Base-by-base conservation (phyloP, 2,888 invertebrate species). In the Heliconius charithonia region DNA sequence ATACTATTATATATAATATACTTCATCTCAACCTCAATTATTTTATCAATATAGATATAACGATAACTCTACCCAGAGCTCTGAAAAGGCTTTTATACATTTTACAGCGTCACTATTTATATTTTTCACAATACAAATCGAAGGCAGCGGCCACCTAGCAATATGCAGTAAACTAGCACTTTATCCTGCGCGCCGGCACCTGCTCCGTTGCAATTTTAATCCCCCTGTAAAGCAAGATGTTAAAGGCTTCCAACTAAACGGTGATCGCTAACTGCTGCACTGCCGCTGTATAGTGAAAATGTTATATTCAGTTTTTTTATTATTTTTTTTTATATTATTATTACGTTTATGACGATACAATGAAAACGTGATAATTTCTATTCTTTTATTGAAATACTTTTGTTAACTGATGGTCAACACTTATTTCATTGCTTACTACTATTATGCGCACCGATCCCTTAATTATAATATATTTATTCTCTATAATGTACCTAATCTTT, bases 171-270 rank as follows among this genome's bases (percentile, higher is more conserved):
- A 83, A 84, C 83, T 79, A 83, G 83, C 83, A 82, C 79, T 81
- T 77, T 84, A 83, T 84, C 80, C 86, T 84, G 82, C 83, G 66
- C 82, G 83, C 81, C 83, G 83, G 82, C 85, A 85, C 86, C 85
- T 88, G 87, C 86, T 85, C 79, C 84, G 83, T 80, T 87, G 88
- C 88, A 88, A 88, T 88, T 88, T 89, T 87, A 87, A 89, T 89
- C 87, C 86, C 83, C 84, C 84, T 88, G 86, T 89, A 88, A 85
- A 85, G 81, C 80, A 82, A 80, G 82, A 80, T 81, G 81, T 81
- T 82, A 81, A 79, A 71, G 45, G 72, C 77, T 77, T 63, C 56
- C 66, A 45, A 80, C 71, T 76, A 72, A 71, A 65, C 72, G 72
- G 59, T 59, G 67, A 77, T 59, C 67, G 75, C 22, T 22, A 69